A percentile compares a stretch with the other conserved stretches of the same genome.
Conservation (phyloP, 2,797 vertebrate species). For the Alauda arvensis region DNA sequence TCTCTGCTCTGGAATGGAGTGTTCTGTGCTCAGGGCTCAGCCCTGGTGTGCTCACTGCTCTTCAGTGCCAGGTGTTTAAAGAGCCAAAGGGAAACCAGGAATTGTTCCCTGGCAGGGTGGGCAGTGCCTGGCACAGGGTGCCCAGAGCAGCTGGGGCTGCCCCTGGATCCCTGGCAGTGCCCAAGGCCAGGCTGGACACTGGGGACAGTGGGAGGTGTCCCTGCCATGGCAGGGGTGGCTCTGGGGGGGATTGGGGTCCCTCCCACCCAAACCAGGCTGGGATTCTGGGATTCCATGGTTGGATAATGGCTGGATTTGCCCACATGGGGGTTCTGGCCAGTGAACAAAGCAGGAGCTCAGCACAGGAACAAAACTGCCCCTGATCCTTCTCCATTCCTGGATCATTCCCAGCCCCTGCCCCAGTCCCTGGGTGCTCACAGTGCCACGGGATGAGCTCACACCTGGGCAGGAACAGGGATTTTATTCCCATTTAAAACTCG, state of each 20-base stretch:
- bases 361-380: not conserved
- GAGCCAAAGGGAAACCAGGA: not conserved
- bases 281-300: not conserved
- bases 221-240: not conserved
- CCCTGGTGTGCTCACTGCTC: not conserved
- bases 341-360: not conserved
- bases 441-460: accelerated
- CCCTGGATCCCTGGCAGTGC: too few species aligned
- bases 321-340: accelerated
- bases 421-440: accelerated
- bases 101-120: too few species aligned
- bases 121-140: too few species aligned
- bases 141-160: too few species aligned
- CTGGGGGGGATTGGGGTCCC: too few species aligned
- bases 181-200: too few species aligned
- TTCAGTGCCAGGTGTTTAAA: not conserved
- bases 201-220: not conserved
- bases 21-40: not conserved
- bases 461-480: not conserved
- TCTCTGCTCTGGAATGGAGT: not conserved
- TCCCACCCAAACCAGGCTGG: accelerated
- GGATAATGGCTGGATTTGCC: not conserved
- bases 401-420: not conserved
- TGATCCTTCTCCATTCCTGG: not conserved
- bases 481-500: not conserved